Evolutionary conservation across 2,113 vertebrate species (phyloP).

Genomic region (Microtus ochrogaster): DNA sequence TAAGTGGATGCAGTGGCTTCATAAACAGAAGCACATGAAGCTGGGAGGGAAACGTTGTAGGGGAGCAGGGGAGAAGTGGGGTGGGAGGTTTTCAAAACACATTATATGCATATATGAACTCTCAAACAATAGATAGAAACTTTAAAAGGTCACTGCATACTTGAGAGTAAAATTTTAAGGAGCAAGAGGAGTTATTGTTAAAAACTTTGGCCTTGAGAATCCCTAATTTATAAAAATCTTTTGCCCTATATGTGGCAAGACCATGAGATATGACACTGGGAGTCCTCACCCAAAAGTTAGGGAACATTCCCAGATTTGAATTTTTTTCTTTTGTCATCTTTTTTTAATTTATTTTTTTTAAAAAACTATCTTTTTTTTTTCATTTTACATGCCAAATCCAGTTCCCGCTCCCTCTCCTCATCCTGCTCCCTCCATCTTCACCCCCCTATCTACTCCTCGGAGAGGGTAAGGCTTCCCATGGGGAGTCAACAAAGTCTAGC

Average conservation of each 20-base stretch:
- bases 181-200: not conserved
- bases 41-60: not conserved
- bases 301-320: not conserved
- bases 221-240: not conserved
- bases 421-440: no score
- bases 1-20: not conserved
- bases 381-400: no score
- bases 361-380: no score
- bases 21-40: no score
- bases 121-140: not conserved
- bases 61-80: not conserved
- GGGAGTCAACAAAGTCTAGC: no score
- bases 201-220: not conserved
- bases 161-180: not conserved
- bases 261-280: not conserved
- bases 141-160: not conserved
- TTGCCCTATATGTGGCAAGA: not conserved
- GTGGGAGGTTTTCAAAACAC: not conserved
- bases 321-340: no score
- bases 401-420: no score
- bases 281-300: not conserved
- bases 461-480: no score
- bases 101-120: not conserved
- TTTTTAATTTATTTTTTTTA: no score
- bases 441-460: no score